Conservation (phyloP, 2,113 vertebrate genomes). For the Plecotus auritus region DNA sequence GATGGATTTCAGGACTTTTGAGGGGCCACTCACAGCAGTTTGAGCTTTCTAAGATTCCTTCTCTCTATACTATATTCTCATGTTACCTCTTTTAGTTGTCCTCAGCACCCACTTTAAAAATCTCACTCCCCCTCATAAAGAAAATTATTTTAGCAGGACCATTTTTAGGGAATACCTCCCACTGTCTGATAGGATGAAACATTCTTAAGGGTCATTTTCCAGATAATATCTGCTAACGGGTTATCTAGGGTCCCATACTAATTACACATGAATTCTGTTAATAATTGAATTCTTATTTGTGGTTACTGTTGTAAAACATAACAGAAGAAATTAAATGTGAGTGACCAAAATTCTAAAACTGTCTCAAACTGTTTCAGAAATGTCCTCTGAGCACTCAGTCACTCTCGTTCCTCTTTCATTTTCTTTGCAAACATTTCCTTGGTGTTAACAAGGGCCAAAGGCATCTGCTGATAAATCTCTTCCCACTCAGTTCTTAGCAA, state of each 20-base stretch:
- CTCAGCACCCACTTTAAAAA: not conserved
- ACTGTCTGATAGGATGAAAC: not conserved
- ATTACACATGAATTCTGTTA: not conserved
- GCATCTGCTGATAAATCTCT: not conserved
- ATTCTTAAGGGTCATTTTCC: not conserved
- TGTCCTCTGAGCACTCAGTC: not conserved
- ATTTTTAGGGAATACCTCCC: not conserved
- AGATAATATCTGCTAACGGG: not conserved
- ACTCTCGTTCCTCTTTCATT: not conserved
- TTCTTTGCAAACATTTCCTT: not conserved
- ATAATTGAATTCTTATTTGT: not conserved
- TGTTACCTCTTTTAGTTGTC: not conserved
- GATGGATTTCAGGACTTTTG: not conserved
- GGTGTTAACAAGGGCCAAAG: not conserved
- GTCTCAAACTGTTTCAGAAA: not conserved
- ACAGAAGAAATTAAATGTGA: not conserved
- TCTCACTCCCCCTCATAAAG: not conserved
- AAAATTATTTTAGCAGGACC: not conserved
- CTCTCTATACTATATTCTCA: not conserved
- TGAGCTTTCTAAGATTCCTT: not conserved
- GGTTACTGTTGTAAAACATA: not conserved
- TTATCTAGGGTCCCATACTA: not conserved
- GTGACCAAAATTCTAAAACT: not conserved
- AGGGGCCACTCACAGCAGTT: not conserved
- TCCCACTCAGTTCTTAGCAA: constrained; percentile 19